Percentiles rank a stretch among this genome's conserved stretches.
phyloP scores from a whole-genome alignment of 1,140 invertebrate genomes.

The Zaprionus ornatus region DNA sequence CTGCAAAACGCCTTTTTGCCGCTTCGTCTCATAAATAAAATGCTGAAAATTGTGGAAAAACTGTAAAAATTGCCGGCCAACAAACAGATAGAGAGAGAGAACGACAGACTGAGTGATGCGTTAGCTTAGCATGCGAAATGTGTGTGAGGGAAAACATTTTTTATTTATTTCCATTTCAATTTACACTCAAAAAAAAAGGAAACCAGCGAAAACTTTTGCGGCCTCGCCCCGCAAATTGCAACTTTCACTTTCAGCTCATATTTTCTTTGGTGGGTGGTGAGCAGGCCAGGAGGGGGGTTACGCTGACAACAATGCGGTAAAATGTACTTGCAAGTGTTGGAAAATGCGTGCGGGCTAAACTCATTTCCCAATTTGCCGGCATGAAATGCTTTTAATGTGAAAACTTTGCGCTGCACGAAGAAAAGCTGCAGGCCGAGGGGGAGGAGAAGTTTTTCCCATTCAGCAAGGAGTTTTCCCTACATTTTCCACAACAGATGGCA shows the following conservation, averaged over 20 bases:
- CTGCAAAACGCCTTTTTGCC: constrained; percentile 24
- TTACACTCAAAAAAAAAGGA: constrained; percentile 1
- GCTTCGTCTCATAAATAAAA: constrained; percentile 24
- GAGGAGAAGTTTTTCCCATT: constrained; percentile 7
- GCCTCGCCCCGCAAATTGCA: constrained; percentile 24
- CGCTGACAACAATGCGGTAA: neutral
- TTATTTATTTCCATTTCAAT: constrained; percentile 19
- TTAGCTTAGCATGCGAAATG: neutral
- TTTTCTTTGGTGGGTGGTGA: neutral
- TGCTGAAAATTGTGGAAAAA: neutral
- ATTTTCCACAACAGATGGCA: constrained; percentile 29
- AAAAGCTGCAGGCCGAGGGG: constrained; percentile 31
- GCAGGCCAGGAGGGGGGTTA: neutral
- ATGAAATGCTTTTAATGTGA: constrained; percentile 78
- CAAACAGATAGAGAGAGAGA: neutral
- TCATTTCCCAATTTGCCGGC: constrained; percentile 76
- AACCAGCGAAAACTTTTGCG: constrained; percentile 6
- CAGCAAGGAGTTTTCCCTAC: neutral
- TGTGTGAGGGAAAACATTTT: constrained; percentile 2
- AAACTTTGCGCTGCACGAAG: constrained; percentile 64
- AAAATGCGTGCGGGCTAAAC: constrained; percentile 55
- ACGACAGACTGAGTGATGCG: neutral
- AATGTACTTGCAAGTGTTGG: constrained; percentile 20
- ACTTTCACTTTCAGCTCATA: constrained; percentile 35
- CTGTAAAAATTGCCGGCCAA: neutral